Conservation (phyloP, 2,888 invertebrate species). For the Noctuana brunneofusca region DNA sequence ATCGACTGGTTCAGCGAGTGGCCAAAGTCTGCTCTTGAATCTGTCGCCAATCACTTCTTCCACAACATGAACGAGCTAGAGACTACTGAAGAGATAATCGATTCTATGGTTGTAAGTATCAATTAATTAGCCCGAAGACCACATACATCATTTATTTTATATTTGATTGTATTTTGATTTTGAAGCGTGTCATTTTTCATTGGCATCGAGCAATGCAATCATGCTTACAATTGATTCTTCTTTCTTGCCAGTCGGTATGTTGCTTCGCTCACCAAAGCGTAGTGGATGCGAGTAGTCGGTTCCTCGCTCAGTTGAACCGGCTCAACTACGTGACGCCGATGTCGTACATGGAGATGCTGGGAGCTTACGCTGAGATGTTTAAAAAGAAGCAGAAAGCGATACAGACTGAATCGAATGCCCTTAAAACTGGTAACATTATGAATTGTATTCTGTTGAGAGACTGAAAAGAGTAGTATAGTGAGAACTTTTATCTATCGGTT, state of each 20-base stretch:
- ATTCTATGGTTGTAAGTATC: conserved; percentile 86
- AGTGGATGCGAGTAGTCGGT: conserved; percentile 85
- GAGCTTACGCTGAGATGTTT: conserved; percentile 90
- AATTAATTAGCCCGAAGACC: too few species aligned
- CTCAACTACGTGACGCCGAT: conserved; percentile 95
- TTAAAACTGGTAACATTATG: conserved; percentile 82
- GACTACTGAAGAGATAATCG: conserved; percentile 82
- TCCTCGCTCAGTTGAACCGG: conserved; percentile 87
- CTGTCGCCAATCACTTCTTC: conserved; percentile 90
- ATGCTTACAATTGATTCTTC: too few species aligned
- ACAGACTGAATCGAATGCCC: conserved; percentile 78
- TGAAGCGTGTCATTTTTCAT: too few species aligned
- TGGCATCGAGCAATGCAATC: too few species aligned
- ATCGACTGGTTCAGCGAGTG: conserved; percentile 97
- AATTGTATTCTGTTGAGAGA: not conserved
- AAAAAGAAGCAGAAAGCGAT: conserved; percentile 85
- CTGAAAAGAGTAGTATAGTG: not conserved
- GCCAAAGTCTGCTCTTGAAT: conserved; percentile 93
- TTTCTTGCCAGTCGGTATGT: conserved; percentile 61
- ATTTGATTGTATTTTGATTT: too few species aligned
- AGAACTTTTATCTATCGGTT: too few species aligned
- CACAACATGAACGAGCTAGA: conserved; percentile 85
- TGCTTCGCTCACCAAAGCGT: conserved; percentile 88
- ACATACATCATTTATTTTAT: too few species aligned
- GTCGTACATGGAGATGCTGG: conserved; percentile 92